Conservation (phyloP, 2,113 vertebrate genomes). For the Syngnathoides biaculeatus region DNA sequence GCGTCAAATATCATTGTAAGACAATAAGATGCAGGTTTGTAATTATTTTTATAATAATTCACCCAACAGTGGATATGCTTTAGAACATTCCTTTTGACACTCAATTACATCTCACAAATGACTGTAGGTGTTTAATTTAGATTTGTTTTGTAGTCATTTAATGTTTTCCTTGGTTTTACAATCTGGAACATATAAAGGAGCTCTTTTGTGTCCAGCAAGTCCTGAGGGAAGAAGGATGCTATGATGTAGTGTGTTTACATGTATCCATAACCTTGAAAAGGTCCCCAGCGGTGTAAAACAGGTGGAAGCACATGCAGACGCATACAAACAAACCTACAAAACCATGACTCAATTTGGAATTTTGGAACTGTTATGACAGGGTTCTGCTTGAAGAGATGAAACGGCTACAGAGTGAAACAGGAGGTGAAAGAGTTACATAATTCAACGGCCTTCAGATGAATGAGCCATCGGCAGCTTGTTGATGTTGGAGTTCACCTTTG, state of each 20-base stretch:
- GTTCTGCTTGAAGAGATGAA: constrained; percentile 17
- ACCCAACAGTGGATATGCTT: background rate
- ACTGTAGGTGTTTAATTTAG: background rate
- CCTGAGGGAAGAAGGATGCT: background rate
- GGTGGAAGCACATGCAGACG: constrained; percentile 7
- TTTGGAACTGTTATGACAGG: constrained; percentile 29
- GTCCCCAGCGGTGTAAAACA: constrained; percentile 10
- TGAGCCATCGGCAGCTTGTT: constrained; percentile 52
- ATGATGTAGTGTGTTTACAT: constrained; percentile 15
- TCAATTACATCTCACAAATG: background rate
- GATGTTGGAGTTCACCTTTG: constrained; percentile 46
- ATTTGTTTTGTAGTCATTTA: background rate
- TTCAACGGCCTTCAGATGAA: constrained; percentile 62
- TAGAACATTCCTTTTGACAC: too few species aligned
- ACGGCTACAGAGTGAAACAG: constrained; percentile 28
- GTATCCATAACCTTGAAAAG: constrained; percentile 18
- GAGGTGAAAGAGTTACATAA: constrained; percentile 52
- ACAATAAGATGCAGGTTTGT: too few species aligned
- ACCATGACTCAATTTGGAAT: constrained; percentile 39
- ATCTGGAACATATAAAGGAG: background rate
- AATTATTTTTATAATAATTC: background rate
- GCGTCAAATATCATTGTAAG: background rate
- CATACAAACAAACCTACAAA: constrained; percentile 3
- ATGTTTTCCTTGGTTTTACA: background rate
- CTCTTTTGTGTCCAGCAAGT: constrained; percentile 7